These are phyloP conservation scores for Brenthis daphne DNA, from an alignment of 2,888 invertebrate genomes.

Conservation along the genomic window DNA sequence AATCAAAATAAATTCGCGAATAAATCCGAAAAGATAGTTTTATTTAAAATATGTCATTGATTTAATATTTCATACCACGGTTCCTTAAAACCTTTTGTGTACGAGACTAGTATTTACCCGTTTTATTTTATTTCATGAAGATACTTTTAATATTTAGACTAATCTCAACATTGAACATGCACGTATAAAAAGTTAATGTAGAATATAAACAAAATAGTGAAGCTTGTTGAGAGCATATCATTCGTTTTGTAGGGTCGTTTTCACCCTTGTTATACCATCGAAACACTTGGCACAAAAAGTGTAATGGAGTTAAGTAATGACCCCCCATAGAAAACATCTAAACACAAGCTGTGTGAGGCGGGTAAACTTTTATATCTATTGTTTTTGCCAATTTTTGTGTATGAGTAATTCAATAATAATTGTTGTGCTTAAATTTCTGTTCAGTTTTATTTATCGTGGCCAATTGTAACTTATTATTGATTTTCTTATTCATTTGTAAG, in stretches of 20 bases:
- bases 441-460: too few relatives aligned
- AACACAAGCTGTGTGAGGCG: slow-evolving; percentile 67
- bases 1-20: too few relatives aligned
- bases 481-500: too few relatives aligned
- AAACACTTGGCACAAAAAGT: slow-evolving; percentile 82
- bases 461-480: too few relatives aligned
- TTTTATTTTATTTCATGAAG: too few relatives aligned
- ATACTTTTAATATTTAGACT: too few relatives aligned
- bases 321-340: slow-evolving; percentile 66
- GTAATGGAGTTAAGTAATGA: slow-evolving; percentile 80
- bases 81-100: too few relatives aligned
- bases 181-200: slow-evolving; percentile 53
- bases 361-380: slow-evolving; percentile 60
- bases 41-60: too few relatives aligned
- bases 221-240: slow-evolving; percentile 68
- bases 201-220: slow-evolving; percentile 60
- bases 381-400: slow-evolving; percentile 30
- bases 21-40: too few relatives aligned
- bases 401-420: neutral
- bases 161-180: neutral
- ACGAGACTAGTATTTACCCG: too few relatives aligned
- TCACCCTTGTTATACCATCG: slow-evolving; percentile 80
- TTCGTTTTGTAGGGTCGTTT: slow-evolving; percentile 78
- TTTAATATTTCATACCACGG: too few relatives aligned
- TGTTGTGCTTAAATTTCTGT: too few relatives aligned